Base-by-base conservation (phyloP, 1,140 invertebrate genomes). In the Papilio aristodemus region DNA sequence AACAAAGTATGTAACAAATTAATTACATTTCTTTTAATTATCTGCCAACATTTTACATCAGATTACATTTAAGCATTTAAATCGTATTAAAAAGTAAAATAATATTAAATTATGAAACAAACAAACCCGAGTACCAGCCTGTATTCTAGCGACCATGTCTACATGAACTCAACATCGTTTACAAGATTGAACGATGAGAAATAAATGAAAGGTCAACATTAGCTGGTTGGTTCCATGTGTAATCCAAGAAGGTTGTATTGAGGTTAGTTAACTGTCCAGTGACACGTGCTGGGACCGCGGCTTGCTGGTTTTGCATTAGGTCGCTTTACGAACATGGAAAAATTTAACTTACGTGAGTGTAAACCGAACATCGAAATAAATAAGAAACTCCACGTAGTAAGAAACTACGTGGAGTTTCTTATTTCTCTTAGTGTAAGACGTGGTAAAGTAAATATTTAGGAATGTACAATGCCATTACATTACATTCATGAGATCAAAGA, bases 181-280 rank as follows among this genome's bases (percentile, higher is more conserved):
- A 46, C 39, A 22, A 50, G 22, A 50, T 66, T 32, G 19, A 32
- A 66, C 22, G 7, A 32, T 4, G 6, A 32, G n/a, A 69, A 62
- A 11, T 27, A 36, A 11, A 37, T 17, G n/a, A 19, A 11, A 69
- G 75, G 59, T 73, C 80, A 74, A 43, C n/a, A 22, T 69, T 36
- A 11, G 19, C 6, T 77, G 80, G 78, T 74, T 27, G 46, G 38
- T 63, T 9, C 25, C 39, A 60, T 46, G 69, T 73, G 74, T 77
- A 76, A 83, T 74, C 70, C 67, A 73, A 83, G 78, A 73, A 82
- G 78, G 78, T 77, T 80, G 74, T 70, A 69, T 67, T 80, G 75
- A 73, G 80, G 80, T 83, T 83, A 73, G 69, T 59, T 83, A 83
- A 83, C 80, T 80, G 80, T 83, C 67, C 37, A 14, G 36, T 43